These are phyloP conservation scores for Ptyas mucosa DNA, from an alignment of 2,113 vertebrate species.

Conservation along the genomic window DNA sequence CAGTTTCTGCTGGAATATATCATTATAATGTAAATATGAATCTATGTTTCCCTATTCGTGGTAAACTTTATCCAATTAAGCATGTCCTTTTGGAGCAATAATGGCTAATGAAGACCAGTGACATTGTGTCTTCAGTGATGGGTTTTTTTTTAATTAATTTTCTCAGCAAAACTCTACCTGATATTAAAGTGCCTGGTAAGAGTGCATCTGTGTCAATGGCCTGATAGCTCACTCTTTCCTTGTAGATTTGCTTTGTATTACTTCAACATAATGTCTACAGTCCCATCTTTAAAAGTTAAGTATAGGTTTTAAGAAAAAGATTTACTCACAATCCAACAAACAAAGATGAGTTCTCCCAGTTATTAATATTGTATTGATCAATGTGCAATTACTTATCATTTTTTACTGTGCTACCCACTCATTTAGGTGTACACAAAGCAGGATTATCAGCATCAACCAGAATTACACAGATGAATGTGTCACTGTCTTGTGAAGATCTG, in stretches of 20 bases:
- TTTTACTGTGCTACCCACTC: conserved; percentile 17
- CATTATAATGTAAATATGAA: conserved; percentile 39
- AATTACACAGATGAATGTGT: not conserved
- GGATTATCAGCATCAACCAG: not conserved
- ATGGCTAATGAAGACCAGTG: conserved; percentile 45
- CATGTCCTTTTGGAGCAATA: conserved; percentile 1
- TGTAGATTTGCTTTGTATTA: conserved; percentile 30
- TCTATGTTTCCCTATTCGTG: conserved; percentile 39
- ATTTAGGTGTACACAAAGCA: conserved; percentile 33
- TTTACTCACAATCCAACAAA: conserved; percentile 31
- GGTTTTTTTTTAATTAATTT: conserved; percentile 61
- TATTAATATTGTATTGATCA: conserved; percentile 39
- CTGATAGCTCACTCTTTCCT: conserved; percentile 24
- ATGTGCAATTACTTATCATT: conserved; percentile 37
- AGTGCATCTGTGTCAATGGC: not conserved
- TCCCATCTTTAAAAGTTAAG: conserved; percentile 25
- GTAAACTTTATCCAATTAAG: conserved; percentile 40
- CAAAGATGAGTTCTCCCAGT: conserved; percentile 23
- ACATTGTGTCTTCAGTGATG: conserved; percentile 50
- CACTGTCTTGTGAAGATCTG: not conserved
- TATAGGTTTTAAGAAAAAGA: not conserved
- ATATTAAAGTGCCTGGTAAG: conserved; percentile 52
- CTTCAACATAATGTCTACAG: not conserved
- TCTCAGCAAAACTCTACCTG: conserved; percentile 42
- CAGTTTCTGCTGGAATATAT: conserved; percentile 4